Base-by-base conservation (phyloP, 2,113 vertebrate species). In the Microtus oregoni region DNA sequence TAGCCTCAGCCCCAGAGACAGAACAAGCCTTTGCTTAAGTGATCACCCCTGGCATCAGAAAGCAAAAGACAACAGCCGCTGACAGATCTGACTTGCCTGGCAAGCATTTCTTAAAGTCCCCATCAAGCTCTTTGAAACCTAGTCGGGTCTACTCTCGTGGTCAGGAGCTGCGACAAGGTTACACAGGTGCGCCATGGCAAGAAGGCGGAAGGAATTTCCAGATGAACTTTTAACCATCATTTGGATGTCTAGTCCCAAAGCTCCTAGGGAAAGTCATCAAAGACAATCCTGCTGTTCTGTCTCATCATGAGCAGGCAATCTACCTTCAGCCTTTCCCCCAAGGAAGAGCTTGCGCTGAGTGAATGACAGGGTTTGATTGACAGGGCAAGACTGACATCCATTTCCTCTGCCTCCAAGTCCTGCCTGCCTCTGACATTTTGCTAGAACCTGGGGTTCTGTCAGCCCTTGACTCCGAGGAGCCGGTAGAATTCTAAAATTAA, bases 81-180 rank as follows among this genome's bases (percentile, higher is more conserved):
- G 97, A 97, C 95, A 97, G 96, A 30, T 95, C 95, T 86, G 86
- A 96, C 97, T 97, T 95, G 96, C 47, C 75, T 92, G 96, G 91
- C 95, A 95, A 89, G 73, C 95, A 95, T 97, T 98, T 97, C 98
- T 94, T 87, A 76, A 97, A 96, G 94, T 95, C 97, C 95, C 97
- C 81, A 67, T 91, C 96, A 94, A 97, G 91, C 63, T 89, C 90
- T 94, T 76, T 92, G 96, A 97, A 97, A 95, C 83, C 90, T 95
- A 94, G 88, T 8, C 17, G 55, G 7, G 94, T 97, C 70, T 98
- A 32, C 68, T 93, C 17, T 86, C 63, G 5, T 86, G 95, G 24
- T 83, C 0, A 63, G 44, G 47, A 91, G 73, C 81, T 92, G 70
- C 11, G 35, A 91, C 86, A 92, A 78, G 96, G 94, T 94, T 78